Evolutionary conservation across 1,140 invertebrate genomes (phyloP).

Genomic region (Mamestra configurata): DNA sequence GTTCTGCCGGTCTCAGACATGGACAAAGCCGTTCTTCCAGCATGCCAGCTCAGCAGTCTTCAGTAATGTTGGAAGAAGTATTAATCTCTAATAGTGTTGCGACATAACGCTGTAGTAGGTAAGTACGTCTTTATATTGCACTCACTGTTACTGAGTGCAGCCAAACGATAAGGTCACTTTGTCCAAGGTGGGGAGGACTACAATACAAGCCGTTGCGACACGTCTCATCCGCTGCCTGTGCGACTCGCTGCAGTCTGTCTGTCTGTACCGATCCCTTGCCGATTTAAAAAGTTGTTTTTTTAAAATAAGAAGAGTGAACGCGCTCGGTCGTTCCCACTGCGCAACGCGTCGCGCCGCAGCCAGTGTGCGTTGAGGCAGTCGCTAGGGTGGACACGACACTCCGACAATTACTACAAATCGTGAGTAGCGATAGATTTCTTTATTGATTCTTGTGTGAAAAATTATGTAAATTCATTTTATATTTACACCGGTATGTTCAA

Average conservation of each 20-base stretch:
- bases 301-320: slow-evolving; percentile 67
- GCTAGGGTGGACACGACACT: slow-evolving; percentile 67
- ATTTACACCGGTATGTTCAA: slow-evolving; percentile 52
- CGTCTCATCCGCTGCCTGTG: slow-evolving; percentile 51
- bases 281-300: slow-evolving; percentile 69
- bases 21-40: not conserved
- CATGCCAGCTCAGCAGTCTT: not conserved
- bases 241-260: slow-evolving; percentile 39
- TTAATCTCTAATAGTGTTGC: slow-evolving; percentile 35
- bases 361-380: slow-evolving; percentile 75
- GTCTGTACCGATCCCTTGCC: slow-evolving; percentile 54
- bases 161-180: slow-evolving; percentile 83
- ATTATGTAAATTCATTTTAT: slow-evolving; percentile 42
- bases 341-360: slow-evolving; percentile 61
- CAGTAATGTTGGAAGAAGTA: slow-evolving; percentile 20
- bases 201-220: slow-evolving; percentile 74
- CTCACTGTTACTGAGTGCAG: slow-evolving; percentile 77
- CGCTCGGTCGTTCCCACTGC: slow-evolving; percentile 70
- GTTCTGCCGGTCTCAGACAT: too few species aligned
- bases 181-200: slow-evolving; percentile 75
- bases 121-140: slow-evolving; percentile 67
- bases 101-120: slow-evolving; percentile 49
- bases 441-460: slow-evolving; percentile 67
- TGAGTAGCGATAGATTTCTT: slow-evolving; percentile 68
- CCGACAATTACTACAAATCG: slow-evolving; percentile 64